Evolutionary conservation across 92 coral and sea anemone species (phyloP).

Genomic region (Epizoanthus ramosus): DNA sequence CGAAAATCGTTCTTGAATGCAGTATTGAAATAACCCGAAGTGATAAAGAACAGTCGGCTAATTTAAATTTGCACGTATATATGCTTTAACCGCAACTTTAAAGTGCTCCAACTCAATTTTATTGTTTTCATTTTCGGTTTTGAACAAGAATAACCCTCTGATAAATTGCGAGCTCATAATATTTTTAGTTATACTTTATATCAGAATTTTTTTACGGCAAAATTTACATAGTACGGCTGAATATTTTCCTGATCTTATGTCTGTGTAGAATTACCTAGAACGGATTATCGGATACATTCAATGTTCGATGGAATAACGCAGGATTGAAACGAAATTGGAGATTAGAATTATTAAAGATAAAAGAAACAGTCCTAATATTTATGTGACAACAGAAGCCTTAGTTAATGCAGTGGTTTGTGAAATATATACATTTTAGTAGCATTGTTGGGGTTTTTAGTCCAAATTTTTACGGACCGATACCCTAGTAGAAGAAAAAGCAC

Average conservation of each 20-base stretch:
- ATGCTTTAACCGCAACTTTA: too few species aligned
- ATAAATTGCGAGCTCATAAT: too few species aligned
- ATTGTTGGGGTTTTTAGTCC: background rate
- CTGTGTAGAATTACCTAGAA: too few species aligned
- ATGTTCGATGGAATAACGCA: too few species aligned
- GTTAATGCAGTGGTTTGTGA: background rate
- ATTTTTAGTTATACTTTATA: too few species aligned
- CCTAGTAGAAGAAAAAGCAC: background rate
- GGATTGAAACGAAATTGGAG: background rate
- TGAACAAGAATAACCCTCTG: too few species aligned
- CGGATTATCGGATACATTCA: too few species aligned
- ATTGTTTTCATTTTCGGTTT: too few species aligned
- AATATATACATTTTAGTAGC: background rate
- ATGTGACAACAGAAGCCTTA: background rate
- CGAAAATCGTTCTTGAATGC: background rate
- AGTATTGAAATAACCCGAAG: background rate
- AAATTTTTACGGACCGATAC: background rate
- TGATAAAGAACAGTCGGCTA: background rate
- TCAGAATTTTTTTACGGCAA: too few species aligned
- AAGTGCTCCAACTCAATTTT: too few species aligned
- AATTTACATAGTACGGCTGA: too few species aligned
- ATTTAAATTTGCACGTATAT: background rate
- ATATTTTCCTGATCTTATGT: too few species aligned
- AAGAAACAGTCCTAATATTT: background rate
- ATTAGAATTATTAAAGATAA: background rate